A percentile compares a stretch with the other conserved stretches of the same genome.
Evolutionary conservation across 2,888 invertebrate species (phyloP).

Genomic region (Ecdyonurus torrentis): DNA sequence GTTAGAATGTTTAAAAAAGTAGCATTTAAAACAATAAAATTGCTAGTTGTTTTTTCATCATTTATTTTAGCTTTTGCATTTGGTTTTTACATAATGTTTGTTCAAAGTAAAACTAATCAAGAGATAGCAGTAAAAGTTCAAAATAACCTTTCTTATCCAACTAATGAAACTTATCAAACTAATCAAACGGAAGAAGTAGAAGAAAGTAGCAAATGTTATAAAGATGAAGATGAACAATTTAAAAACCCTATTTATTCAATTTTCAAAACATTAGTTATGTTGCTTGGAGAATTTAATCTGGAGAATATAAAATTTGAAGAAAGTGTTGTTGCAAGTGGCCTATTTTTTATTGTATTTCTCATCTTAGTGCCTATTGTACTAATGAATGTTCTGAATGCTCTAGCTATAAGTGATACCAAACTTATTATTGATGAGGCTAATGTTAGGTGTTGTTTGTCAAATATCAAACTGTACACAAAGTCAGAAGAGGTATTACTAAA

Average conservation of each 20-base stretch:
- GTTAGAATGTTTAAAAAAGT: background rate
- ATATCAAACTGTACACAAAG: background rate
- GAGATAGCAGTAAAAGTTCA: too few relatives aligned
- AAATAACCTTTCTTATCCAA: too few relatives aligned
- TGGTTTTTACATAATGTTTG: background rate
- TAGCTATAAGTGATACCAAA: background rate
- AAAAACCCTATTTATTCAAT: background rate
- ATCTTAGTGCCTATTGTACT: background rate
- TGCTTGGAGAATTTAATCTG: background rate
- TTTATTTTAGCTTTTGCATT: background rate
- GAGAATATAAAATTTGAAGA: background rate
- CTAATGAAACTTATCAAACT: too few relatives aligned
- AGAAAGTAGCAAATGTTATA: too few relatives aligned
- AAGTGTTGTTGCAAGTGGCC: background rate
- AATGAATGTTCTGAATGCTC: background rate
- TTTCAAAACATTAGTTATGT: background rate
- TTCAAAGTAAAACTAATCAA: too few relatives aligned
- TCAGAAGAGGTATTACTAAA: background rate
- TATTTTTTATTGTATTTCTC: background rate
- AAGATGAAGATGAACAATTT: background rate
- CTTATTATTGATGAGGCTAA: background rate
- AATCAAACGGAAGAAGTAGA: too few relatives aligned
- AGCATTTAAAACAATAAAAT: background rate
- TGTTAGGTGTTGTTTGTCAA: background rate
- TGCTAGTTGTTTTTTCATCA: background rate